Percentiles rank a stretch among this genome's conserved stretches.
These are phyloP conservation scores for Sander lucioperca DNA, from an alignment of 2,113 vertebrate genomes.

Conservation along the genomic window DNA sequence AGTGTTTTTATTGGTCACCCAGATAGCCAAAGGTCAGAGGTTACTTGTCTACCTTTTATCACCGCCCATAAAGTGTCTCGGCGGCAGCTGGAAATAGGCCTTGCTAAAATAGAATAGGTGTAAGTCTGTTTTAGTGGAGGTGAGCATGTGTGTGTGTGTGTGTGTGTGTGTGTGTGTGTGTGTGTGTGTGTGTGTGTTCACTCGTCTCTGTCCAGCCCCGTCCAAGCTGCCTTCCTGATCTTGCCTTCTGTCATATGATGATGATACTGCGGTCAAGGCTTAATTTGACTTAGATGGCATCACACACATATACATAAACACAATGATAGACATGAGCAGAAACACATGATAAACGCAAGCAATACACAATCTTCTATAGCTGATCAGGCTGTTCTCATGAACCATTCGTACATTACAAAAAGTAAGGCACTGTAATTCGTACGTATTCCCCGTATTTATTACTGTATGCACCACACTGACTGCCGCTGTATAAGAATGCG, in stretches of 20 bases:
- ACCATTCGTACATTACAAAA: no score
- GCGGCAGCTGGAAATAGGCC: conserved; percentile 71
- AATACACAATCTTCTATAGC: no score
- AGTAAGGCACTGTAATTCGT: no score
- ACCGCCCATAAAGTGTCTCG: conserved; percentile 51
- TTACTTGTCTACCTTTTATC: conserved; percentile 68
- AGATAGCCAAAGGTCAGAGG: conserved; percentile 66
- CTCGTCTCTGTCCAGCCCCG: background rate
- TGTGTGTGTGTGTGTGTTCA: conserved; percentile 14
- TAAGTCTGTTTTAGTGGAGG: conserved; percentile 58
- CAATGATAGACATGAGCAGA: background rate
- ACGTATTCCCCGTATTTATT: no score
- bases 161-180: conserved; percentile 11
- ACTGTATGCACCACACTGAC: no score
- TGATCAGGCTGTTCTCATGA: no score
- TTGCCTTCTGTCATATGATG: conserved; percentile 23
- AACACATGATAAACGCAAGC: background rate
- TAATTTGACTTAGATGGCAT: conserved; percentile 25
- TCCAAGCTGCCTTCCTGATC: background rate
- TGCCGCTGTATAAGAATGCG: no score
- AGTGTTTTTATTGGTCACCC: conserved; percentile 45
- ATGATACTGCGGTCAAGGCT: conserved; percentile 26
- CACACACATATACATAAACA: background rate
- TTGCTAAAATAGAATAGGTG: conserved; percentile 72
- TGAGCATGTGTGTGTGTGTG: conserved; percentile 17